Evolutionary conservation across 2,888 invertebrate genomes (phyloP), one percentile per base, ranked within the genome.

Genomic region (Branchellion lobata): DNA sequence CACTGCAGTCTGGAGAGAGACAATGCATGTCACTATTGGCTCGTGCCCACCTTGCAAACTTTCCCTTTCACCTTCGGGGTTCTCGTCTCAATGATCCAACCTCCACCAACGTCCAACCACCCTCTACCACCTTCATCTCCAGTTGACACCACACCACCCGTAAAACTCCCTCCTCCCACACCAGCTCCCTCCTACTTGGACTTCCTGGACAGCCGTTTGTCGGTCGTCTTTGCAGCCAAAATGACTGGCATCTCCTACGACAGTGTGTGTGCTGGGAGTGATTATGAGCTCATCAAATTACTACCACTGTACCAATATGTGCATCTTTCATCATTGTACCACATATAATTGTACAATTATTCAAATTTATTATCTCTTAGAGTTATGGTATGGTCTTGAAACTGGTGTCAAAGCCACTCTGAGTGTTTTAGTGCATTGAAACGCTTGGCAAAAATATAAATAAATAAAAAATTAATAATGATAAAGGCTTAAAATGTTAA

Each of bases 81-180:
- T 21, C 14, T 53, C 75, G 24, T 36, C 40, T 40, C 47, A 2
- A 27, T 65, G 74, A 69, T 79, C 69, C 31, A 34, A 24, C 27
- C n/a, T 21, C 29, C 27, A 40, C 40, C 40, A 8, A 51, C 31
- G n/a, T 47, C 51, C 21, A 73, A 5, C n/a, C 3, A 71, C 3
- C 8, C n/a, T 36, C 11, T 3, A 47, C 47, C 47, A 75, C 18
- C 14, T 21, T 51, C 47, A 47, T 78, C 85, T 85, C 24, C 84
- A 85, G 80, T 85, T n/a, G n/a, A n/a, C n/a, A n/a, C n/a, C n/a
- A n/a, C 27, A 40, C 40, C 40, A 8, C 21, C 31, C 29, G 40
- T 29, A 40, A 73, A 5, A 8, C 3, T 18, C 3, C 8, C n/a
- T 36, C 11, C 14, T 21, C 47, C 47, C 40, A 29, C 14, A 11